These are phyloP conservation scores for Bombus waltoni DNA, from an alignment of 1,140 invertebrate genomes.

Conservation along the genomic window DNA sequence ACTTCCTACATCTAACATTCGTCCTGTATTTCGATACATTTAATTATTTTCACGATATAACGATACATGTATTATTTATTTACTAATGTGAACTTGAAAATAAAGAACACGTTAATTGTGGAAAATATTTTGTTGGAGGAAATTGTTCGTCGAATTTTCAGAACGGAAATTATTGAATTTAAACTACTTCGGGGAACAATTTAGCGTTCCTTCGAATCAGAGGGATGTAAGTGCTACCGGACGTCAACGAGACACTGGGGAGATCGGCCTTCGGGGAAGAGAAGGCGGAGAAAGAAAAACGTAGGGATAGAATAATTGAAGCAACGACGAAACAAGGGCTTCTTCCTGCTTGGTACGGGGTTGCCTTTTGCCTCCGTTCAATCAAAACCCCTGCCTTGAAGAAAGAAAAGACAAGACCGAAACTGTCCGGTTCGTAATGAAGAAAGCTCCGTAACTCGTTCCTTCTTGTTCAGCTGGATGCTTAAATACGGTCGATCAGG, in stretches of 20 bases:
- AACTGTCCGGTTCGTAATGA: constrained; percentile 76
- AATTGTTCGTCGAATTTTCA: not conserved
- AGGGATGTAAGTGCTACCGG: constrained; percentile 49
- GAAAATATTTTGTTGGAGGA: no score
- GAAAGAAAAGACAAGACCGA: constrained; percentile 73
- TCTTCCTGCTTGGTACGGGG: constrained; percentile 46
- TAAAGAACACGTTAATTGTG: no score
- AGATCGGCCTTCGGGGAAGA: constrained; percentile 36
- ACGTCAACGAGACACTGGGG: constrained; percentile 56
- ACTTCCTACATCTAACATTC: not conserved
- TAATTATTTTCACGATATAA: not conserved
- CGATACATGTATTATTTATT: not conserved
- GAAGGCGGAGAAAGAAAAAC: constrained; percentile 58
- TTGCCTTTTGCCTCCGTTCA: constrained; percentile 72
- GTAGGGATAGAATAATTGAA: constrained; percentile 73
- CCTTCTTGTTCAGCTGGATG: constrained; percentile 62
- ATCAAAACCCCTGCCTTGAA: constrained; percentile 74
- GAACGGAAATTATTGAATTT: constrained; percentile 12
- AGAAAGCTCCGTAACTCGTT: constrained; percentile 66
- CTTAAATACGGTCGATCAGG: constrained; percentile 59
- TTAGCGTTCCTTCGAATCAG: constrained; percentile 5
- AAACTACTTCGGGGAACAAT: constrained; percentile 30
- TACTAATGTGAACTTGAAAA: no score
- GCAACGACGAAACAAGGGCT: constrained; percentile 69
- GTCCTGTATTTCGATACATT: not conserved